These are phyloP conservation scores for Misgurnus mizolepis DNA, from an alignment of 2,113 vertebrate genomes.

Conservation along the genomic window DNA sequence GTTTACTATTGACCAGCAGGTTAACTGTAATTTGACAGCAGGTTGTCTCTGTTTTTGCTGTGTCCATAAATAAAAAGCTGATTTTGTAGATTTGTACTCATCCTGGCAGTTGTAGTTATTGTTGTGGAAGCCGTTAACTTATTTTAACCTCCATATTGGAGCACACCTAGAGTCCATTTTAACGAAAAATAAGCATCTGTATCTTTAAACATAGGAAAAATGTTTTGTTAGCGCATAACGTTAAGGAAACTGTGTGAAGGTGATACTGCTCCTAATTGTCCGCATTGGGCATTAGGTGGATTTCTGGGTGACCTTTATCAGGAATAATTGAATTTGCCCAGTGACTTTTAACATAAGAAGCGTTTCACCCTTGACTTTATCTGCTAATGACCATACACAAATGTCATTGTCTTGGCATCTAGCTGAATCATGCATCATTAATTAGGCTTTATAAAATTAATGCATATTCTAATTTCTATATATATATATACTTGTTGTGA, in stretches of 20 bases:
- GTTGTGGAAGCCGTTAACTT: slow-evolving; percentile 1
- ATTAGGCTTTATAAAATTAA: neutral
- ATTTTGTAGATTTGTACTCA: neutral
- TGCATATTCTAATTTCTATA: slow-evolving; percentile 7
- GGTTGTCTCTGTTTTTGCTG: neutral
- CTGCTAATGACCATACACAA: slow-evolving; percentile 26
- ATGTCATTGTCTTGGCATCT: slow-evolving; percentile 1
- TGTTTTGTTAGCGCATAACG: neutral
- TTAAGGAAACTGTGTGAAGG: neutral
- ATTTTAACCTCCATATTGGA: slow-evolving; percentile 24
- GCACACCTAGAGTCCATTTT: neutral
- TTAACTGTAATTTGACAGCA: neutral
- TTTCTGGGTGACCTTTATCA: slow-evolving; percentile 30
- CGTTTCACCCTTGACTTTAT: slow-evolving; percentile 4
- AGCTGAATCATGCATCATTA: neutral
- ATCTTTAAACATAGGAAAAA: slow-evolving; percentile 15
- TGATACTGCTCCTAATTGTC: neutral
- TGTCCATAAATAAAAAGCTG: neutral
- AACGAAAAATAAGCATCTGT: neutral
- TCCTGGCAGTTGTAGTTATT: neutral
- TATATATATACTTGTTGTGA: too few relatives aligned
- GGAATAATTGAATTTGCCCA: slow-evolving; percentile 9
- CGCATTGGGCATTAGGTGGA: neutral
- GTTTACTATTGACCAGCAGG: neutral
- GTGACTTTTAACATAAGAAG: slow-evolving; percentile 25